Evolutionary conservation across 1,140 invertebrate species (phyloP), one percentile per base, ranked within the genome.

Genomic region (Brachionus manjavacas): DNA sequence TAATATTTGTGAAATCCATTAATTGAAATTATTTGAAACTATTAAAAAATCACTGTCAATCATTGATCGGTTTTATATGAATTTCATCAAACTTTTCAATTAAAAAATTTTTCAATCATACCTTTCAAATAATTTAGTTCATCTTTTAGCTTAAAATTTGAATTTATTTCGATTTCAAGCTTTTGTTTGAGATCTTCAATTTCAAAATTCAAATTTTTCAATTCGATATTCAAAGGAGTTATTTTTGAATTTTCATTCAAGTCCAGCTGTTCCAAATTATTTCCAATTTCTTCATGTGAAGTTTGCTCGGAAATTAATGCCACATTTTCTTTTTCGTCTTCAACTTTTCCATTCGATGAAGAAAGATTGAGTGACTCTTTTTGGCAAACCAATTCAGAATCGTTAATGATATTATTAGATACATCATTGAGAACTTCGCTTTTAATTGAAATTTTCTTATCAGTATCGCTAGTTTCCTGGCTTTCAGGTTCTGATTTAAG

Each of bases 311-410:
- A n/a, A 39, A 41, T 11, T 0, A 72, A 8, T 35, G 35, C 35
- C n/a, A 49, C n/a, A 25, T 76, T 76, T 49, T 76, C 72, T 76
- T 76, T 76, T 76, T 76, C 72, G 49, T 76, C 20, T 49, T 76
- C 72, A 8, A 46, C 12, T 46, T 72, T 72, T 41, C 52, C 52
- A 60, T 72, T 41, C 9, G 14, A 39, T 41, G 35, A 41, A 39
- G 35, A 41, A 14, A 72, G 14, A 72, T 41, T 39, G 6, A 20
- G 16, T 16, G n/a, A 20, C 1, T 41, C 68, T 20, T 72, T 41
- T 23, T 43, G 31, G 14, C n/a, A 7, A 46, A 12, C 31, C 12
- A 41, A 12, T 16, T 72, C 68, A 72, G 31, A 20, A 11, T 72
- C 68, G 31, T 16, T 41, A 0, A 72, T 41, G 20, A 72, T 16